Percentiles rank a stretch among this genome's conserved stretches.
Evolutionary conservation across 2,888 invertebrate genomes (phyloP).

Genomic region (Apamea anceps): DNA sequence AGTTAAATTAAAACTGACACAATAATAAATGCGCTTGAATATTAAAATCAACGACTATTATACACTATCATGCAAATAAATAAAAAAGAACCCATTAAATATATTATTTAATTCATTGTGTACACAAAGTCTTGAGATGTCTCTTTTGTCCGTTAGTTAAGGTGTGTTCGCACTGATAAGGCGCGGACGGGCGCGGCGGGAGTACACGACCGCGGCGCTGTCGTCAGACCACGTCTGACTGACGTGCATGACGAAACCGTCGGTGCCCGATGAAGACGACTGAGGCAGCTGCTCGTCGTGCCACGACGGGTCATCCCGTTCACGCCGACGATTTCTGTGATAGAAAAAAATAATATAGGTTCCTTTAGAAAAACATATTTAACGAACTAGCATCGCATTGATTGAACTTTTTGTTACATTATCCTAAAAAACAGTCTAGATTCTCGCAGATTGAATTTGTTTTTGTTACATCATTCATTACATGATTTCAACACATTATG

Average conservation of each 20-base stretch:
- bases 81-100: slow-evolving; percentile 10
- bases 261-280: slow-evolving; percentile 78
- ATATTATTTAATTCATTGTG: slow-evolving; percentile 38
- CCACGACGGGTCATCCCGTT: slow-evolving; percentile 81
- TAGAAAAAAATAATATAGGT: background rate
- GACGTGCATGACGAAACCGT: slow-evolving; percentile 81
- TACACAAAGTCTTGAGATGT: slow-evolving; percentile 34
- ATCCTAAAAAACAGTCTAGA: background rate
- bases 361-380: background rate
- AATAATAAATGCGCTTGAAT: background rate
- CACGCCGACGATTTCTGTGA: slow-evolving; percentile 81
- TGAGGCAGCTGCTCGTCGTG: slow-evolving; percentile 79
- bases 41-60: background rate
- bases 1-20: background rate
- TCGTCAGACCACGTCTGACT: slow-evolving; percentile 69
- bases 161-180: slow-evolving; percentile 79
- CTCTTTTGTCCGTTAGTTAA: slow-evolving; percentile 68
- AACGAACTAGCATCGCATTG: too few species aligned
- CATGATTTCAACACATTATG: background rate
- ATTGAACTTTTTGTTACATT: background rate
- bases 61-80: background rate
- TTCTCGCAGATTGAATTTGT: background rate
- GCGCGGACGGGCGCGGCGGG: slow-evolving; percentile 75
- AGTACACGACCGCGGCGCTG: slow-evolving; percentile 44
- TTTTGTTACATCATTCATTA: background rate